Base-by-base conservation (phyloP, 2,888 invertebrate genomes). In the Caenorhabditis afra region DNA sequence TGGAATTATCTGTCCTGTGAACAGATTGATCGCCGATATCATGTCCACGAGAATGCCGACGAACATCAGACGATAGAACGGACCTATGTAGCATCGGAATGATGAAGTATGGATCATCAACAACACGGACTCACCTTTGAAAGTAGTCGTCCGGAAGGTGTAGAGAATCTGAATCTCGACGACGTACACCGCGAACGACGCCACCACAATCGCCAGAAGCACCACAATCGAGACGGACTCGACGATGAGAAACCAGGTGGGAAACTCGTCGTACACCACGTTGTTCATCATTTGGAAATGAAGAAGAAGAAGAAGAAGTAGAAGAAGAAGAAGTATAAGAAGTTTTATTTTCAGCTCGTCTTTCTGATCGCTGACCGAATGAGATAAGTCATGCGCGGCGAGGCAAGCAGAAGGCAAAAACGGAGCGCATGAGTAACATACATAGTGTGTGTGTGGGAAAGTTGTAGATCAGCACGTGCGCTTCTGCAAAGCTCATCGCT, bases 61-160 rank as follows among this genome's bases (percentile, higher is more conserved):
- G 11, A 76, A 76, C 64, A 76, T 68, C 8, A 76, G 37, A 11
- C 68, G 76, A 49, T 76, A 76, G 20, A 76, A 76, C 1, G 66
- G 76, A 3, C 68, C 76, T 74, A 52, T 3, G 7, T 7, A 29
- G 29, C 4, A 29, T 41, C n/a, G n/a, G n/a, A n/a, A n/a, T n/a
- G 20, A 5, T n/a, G 8, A 3, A 12, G 16, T 39, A 37, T 4
- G 49, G 18, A 16, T n/a, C n/a, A n/a, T n/a, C n/a, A n/a, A n/a
- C n/a, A n/a, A n/a, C n/a, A n/a, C n/a, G n/a, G n/a, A n/a, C n/a
- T n/a, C n/a, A 74, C 73, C 73, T 57, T 55, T 61, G 14, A 76
- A 76, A 4, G 55, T 62, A 1, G 67, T 68, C 10, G 45, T 57
- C 10, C 67, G 50, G 12, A 50, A 62, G 18, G 44, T 41, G 35